These are phyloP conservation scores for Pycnonotus jocosus DNA, from an alignment of 2,113 vertebrate species.

Conservation along the genomic window DNA sequence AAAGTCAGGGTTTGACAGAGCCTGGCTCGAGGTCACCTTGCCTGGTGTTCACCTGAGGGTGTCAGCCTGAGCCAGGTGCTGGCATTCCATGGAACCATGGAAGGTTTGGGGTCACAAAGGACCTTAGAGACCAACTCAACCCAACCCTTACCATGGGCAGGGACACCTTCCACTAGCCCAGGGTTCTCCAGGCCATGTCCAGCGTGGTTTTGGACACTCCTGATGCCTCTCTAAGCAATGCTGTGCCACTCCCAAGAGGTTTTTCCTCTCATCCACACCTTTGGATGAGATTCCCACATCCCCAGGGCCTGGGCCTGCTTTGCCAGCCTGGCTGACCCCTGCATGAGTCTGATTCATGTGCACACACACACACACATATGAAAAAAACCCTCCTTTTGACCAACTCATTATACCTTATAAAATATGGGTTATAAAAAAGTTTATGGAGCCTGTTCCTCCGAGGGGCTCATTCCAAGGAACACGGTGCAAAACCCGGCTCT, in stretches of 20 bases:
- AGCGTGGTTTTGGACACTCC: background rate
- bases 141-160: rapidly evolving
- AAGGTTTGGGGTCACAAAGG: background rate
- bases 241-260: background rate
- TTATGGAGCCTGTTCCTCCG: slow-evolving; percentile 61
- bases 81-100: background rate
- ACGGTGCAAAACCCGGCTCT: background rate
- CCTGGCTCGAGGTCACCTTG: background rate
- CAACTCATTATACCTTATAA: slow-evolving; percentile 63
- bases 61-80: background rate
- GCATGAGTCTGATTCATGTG: background rate
- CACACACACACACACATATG: background rate
- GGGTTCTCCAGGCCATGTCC: background rate
- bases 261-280: background rate
- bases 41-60: background rate
- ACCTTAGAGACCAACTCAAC: background rate
- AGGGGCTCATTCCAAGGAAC: slow-evolving; percentile 58
- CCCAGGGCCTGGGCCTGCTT: background rate
- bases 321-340: background rate
- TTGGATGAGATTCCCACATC: background rate
- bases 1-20: background rate
- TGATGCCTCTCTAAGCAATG: background rate
- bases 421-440: slow-evolving; percentile 70
- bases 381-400: background rate
- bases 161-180: background rate